phyloP scores from a whole-genome alignment of 2,888 invertebrate species.

The Tetranychus piercei region DNA sequence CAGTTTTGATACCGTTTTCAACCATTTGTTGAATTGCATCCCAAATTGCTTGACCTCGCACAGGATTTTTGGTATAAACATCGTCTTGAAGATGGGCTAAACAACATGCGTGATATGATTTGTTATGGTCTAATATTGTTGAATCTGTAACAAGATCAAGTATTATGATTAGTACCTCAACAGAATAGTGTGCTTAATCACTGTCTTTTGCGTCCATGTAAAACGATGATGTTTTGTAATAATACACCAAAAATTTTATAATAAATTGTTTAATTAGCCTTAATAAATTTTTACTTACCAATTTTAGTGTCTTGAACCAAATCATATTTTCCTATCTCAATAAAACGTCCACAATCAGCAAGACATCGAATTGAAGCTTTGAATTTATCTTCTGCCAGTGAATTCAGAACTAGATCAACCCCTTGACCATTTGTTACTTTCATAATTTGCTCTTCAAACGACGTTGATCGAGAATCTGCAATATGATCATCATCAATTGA shows the following conservation, averaged over 20 bases:
- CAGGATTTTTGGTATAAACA: neutral
- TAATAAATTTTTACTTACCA: slow-evolving; percentile 46
- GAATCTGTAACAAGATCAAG: neutral
- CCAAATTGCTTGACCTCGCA: neutral
- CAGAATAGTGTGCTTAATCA: too few relatives aligned
- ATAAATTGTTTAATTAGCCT: neutral
- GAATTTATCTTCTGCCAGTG: slow-evolving; percentile 39
- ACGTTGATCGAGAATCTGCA: slow-evolving; percentile 34
- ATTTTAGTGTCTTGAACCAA: slow-evolving; percentile 37
- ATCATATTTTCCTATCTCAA: slow-evolving; percentile 41
- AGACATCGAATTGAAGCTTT: slow-evolving; percentile 37
- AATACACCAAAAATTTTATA: neutral
- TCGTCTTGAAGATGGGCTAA: slow-evolving; percentile 12
- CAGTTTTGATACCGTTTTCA: slow-evolving; percentile 45
- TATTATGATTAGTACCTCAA: neutral
- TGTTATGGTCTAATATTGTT: neutral
- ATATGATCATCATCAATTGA: slow-evolving; percentile 34
- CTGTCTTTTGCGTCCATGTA: too few relatives aligned
- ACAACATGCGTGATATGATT: slow-evolving; percentile 6
- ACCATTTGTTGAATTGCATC: neutral
- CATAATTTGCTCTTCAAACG: slow-evolving; percentile 36
- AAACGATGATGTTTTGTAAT: too few relatives aligned
- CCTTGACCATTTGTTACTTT: slow-evolving; percentile 34
- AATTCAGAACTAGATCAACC: slow-evolving; percentile 40
- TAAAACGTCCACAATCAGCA: slow-evolving; percentile 38